Evolutionary conservation across 92 coral and sea anemone genomes (phyloP), one percentile per base, ranked within the genome.

Genomic region (Heliopora coerulea): DNA sequence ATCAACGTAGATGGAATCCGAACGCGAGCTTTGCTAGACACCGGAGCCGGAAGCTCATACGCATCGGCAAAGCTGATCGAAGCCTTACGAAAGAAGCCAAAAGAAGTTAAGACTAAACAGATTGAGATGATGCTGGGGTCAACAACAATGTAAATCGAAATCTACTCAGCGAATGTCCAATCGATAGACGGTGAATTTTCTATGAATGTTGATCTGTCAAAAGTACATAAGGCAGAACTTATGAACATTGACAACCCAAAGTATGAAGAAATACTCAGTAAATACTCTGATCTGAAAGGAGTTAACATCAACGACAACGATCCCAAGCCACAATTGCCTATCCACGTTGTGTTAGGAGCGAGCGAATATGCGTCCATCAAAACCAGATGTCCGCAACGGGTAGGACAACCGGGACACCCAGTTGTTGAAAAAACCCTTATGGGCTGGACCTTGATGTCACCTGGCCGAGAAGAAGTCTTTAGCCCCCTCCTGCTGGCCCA

Each of bases 1-100:
- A 25, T 62, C 10, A 33, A 62, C 13, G 68, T 62, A 3, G 20
- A 62, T 35, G 68, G 68, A 17, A 32, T 62, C 1, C 7, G 7
- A 6, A 13, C 30, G 7, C 28, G 61, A 13, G 52, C 24, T 0
- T 24, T 60, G 0, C 57, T 75, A 1, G 72, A 75, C 42, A 25
- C 72, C 1, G 80, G 80, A 12, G 72, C 81, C 34, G 40, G 62
- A 8, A 61, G 73, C 23, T 61, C 72, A 17, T 37, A 59, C 42
- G 80, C 70, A 10, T 74, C 44, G 2, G 72, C 60, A 0, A 61
- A 75, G 32, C 44, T 75, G 0, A 0, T 60, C 14, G 48, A 75
- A 26, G 56, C 31, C 3, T 54, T 75, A 0, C 60, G 17, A 50
- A 42, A 39, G 58, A 75, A 48, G 0, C 73, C 80, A 19, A 29